Conservation (phyloP, 1,140 invertebrate species). For the Sinonovacula constricta region DNA sequence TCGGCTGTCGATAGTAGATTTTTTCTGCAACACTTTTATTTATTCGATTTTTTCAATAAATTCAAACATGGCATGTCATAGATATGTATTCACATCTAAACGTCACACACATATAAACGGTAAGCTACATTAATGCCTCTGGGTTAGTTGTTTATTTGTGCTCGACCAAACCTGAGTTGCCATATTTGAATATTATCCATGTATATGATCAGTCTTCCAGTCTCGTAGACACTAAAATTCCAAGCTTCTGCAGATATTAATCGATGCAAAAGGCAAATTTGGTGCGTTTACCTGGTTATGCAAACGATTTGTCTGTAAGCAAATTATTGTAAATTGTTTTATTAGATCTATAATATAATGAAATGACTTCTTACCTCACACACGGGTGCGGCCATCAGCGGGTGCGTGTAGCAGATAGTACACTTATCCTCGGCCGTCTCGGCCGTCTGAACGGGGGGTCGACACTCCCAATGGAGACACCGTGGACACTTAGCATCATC, state of each 20-base stretch:
- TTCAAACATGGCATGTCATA: no score
- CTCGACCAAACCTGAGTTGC: neutral
- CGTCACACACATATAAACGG: no score
- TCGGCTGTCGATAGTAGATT: no score
- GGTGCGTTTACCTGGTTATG: neutral
- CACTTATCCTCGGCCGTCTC: constrained; percentile 29
- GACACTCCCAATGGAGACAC: constrained; percentile 13
- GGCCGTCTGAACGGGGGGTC: neutral
- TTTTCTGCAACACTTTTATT: no score
- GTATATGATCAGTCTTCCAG: no score
- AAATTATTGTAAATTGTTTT: neutral
- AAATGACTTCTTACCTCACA: constrained; percentile 7
- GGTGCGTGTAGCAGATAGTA: constrained; percentile 35
- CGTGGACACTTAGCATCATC: constrained; percentile 33
- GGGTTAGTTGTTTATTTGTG: no score
- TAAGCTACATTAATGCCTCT: no score
- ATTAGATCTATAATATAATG: no score
- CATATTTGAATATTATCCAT: neutral
- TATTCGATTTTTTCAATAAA: no score
- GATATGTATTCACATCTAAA: no score
- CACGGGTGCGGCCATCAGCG: constrained; percentile 16
- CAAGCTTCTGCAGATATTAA: neutral
- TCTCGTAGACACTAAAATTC: neutral
- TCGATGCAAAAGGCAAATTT: neutral
- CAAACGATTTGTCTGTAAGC: neutral